phyloP scores from a whole-genome alignment of 2,113 vertebrate genomes.

The Ibidorhyncha struthersii region DNA sequence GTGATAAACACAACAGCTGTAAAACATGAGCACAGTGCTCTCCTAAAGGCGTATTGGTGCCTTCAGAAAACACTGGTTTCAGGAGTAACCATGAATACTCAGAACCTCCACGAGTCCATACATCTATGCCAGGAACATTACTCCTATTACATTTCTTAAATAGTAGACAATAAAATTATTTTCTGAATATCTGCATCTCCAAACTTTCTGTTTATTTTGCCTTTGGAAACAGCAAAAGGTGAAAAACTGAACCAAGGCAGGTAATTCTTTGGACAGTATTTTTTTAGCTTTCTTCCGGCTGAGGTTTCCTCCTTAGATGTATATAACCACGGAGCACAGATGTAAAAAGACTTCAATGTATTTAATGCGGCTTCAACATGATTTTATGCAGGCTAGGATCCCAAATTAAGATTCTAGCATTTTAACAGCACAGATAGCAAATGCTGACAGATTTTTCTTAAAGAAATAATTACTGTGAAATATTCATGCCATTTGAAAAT shows the following conservation, averaged over 20 bases:
- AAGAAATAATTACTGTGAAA: background rate
- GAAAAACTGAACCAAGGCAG: background rate
- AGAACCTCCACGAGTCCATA: background rate
- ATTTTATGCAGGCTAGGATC: background rate
- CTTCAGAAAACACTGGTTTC: background rate
- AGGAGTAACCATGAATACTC: accelerated
- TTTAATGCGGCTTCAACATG: background rate
- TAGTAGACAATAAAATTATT: background rate
- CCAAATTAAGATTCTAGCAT: background rate
- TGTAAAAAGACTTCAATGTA: background rate
- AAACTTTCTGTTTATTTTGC: background rate
- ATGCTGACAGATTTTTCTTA: background rate
- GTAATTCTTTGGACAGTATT: background rate
- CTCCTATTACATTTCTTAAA: background rate
- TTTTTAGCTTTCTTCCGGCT: background rate
- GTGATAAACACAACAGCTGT: background rate
- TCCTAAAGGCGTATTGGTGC: background rate
- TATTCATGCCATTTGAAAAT: background rate
- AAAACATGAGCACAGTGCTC: background rate
- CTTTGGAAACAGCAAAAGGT: background rate
- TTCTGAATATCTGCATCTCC: background rate
- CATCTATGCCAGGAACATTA: accelerated
- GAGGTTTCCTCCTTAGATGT: background rate
- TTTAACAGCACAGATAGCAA: background rate
- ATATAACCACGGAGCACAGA: background rate